phyloP scores from a whole-genome alignment of 2,113 vertebrate genomes.

The Columbina picui region DNA sequence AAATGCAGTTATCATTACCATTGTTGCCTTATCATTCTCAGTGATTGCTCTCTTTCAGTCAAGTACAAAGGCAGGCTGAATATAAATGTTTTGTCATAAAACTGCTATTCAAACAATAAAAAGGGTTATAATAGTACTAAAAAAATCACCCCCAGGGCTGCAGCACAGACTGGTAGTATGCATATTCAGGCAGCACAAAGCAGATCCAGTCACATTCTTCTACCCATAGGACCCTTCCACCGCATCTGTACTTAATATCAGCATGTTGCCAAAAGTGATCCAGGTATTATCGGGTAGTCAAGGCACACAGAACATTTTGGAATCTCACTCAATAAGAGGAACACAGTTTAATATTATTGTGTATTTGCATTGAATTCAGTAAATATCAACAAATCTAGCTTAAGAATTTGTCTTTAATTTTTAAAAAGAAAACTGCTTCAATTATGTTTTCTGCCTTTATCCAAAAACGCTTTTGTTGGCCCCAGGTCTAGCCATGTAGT shows the following conservation, averaged over 20 bases:
- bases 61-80: conserved; percentile 76
- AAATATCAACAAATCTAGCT: conserved; percentile 37
- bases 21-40: conserved; percentile 76
- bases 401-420: background rate
- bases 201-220: conserved; percentile 40
- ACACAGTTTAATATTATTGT: background rate
- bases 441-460: conserved; percentile 8
- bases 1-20: conserved; percentile 77
- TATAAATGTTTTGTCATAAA: conserved; percentile 83
- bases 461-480: conserved; percentile 46
- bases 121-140: conserved; percentile 76
- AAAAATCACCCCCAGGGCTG: conserved; percentile 72
- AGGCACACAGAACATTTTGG: background rate
- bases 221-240: conserved; percentile 29
- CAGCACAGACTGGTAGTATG: conserved; percentile 47
- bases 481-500: conserved; percentile 71
- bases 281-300: background rate
- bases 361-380: background rate
- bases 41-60: conserved; percentile 77
- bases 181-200: conserved; percentile 53
- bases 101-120: conserved; percentile 81
- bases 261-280: conserved; percentile 34
- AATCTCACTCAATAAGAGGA: background rate
- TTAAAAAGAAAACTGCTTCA: conserved; percentile 28
- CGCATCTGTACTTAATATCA: background rate